phyloP scores from a whole-genome alignment of 2,888 invertebrate genomes.

The Ochropacha duplaris region DNA sequence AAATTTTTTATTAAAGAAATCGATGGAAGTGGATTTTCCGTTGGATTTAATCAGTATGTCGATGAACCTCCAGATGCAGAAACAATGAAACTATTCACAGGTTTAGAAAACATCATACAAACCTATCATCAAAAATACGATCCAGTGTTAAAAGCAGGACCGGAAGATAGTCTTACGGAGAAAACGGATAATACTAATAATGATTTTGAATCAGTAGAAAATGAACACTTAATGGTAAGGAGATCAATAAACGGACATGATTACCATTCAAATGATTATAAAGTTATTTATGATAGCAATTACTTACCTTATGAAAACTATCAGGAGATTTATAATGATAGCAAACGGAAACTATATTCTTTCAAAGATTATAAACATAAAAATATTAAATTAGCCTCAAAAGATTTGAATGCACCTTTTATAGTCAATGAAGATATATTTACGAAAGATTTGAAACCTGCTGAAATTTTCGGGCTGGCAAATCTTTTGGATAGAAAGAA shows the following conservation, averaged over 20 bases:
- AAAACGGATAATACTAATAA: slow-evolving; percentile 19
- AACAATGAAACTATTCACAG: slow-evolving; percentile 60
- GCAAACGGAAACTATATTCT: slow-evolving; percentile 21
- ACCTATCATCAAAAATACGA: slow-evolving; percentile 59
- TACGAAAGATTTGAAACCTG: slow-evolving; percentile 49
- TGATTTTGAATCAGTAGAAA: slow-evolving; percentile 9
- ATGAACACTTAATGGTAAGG: slow-evolving; percentile 36
- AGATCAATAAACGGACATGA: slow-evolving; percentile 41
- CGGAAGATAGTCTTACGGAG: slow-evolving; percentile 10
- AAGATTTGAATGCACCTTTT: slow-evolving; percentile 19
- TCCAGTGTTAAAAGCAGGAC: slow-evolving; percentile 7
- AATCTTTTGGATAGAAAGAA: slow-evolving; percentile 52
- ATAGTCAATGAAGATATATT: slow-evolving; percentile 45
- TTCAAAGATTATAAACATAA: slow-evolving; percentile 10
- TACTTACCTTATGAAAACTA: slow-evolving; percentile 44
- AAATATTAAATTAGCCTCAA: slow-evolving; percentile 1
- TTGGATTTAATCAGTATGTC: slow-evolving; percentile 68
- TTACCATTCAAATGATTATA: slow-evolving; percentile 52
- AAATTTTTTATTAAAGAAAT: slow-evolving; percentile 64
- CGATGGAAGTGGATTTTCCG: slow-evolving; percentile 64
- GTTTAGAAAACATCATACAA: slow-evolving; percentile 59
- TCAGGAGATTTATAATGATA: slow-evolving; percentile 41
- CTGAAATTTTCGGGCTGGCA: slow-evolving; percentile 53
- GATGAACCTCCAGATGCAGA: slow-evolving; percentile 65
- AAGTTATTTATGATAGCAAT: slow-evolving; percentile 39